Conservation (phyloP, 2,888 invertebrate species). For the Agriopis aurantiaria region DNA sequence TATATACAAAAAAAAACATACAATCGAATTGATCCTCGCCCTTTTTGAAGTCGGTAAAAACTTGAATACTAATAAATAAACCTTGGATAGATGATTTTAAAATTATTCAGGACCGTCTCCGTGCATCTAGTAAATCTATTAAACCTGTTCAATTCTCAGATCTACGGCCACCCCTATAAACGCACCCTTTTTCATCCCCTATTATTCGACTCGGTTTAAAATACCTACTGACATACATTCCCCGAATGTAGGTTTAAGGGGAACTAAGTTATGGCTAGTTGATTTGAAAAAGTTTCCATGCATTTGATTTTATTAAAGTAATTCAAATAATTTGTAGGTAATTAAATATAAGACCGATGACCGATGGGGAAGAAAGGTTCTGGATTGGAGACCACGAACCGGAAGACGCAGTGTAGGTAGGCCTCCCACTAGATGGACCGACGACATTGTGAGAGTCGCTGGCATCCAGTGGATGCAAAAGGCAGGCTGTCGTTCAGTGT, state of each 20-base stretch:
- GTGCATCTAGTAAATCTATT: slow-evolving; percentile 14
- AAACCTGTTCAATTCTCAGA: slow-evolving; percentile 2
- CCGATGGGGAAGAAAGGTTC: too few relatives aligned
- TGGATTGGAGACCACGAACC: too few relatives aligned
- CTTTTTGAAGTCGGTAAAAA: background rate
- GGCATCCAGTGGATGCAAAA: too few relatives aligned
- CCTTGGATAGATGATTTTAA: background rate
- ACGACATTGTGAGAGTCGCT: too few relatives aligned
- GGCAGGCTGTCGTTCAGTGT: too few relatives aligned
- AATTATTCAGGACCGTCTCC: background rate
- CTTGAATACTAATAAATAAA: too few relatives aligned
- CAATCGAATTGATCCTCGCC: background rate
- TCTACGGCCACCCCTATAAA: slow-evolving; percentile 52
- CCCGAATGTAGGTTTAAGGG: slow-evolving; percentile 18
- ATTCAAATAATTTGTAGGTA: too few relatives aligned
- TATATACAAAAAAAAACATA: too few relatives aligned
- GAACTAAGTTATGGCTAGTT: slow-evolving; percentile 7
- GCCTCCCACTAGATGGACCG: too few relatives aligned
- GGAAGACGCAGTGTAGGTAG: too few relatives aligned
- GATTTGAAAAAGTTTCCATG: background rate
- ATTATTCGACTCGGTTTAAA: slow-evolving; percentile 73
- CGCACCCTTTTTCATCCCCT: slow-evolving; percentile 69
- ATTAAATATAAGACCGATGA: too few relatives aligned
- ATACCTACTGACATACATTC: slow-evolving; percentile 58
- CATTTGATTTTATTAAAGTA: too few relatives aligned